These are phyloP conservation scores for Zaprionus nigranus DNA, from an alignment of 1,140 invertebrate genomes.

Conservation along the genomic window DNA sequence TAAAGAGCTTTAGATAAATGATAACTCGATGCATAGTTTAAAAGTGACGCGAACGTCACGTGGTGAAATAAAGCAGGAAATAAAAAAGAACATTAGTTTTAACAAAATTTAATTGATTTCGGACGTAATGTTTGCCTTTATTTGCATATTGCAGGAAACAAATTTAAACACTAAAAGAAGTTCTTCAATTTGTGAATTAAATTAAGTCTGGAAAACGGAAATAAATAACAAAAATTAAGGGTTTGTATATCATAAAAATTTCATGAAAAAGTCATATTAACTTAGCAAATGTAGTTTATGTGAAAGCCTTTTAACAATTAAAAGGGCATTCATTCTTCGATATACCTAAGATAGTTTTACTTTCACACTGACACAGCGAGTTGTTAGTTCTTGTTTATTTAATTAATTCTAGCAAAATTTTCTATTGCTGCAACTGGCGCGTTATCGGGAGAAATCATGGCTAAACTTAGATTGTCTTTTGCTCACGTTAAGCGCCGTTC, in stretches of 20 bases:
- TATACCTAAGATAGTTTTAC: background rate
- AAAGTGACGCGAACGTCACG: too few relatives aligned
- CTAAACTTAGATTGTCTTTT: constrained; percentile 79
- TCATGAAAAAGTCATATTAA: background rate
- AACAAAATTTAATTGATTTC: too few relatives aligned
- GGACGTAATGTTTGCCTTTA: too few relatives aligned
- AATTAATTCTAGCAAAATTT: constrained; percentile 73
- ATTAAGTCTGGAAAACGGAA: too few relatives aligned
- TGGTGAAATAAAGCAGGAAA: too few relatives aligned
- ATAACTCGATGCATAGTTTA: too few relatives aligned
- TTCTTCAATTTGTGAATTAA: too few relatives aligned
- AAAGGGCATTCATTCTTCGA: background rate
- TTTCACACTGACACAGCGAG: background rate
- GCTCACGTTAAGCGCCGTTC: constrained; percentile 35
- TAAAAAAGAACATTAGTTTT: too few relatives aligned
- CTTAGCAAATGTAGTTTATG: background rate
- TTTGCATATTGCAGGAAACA: too few relatives aligned
- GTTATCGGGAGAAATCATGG: constrained; percentile 69
- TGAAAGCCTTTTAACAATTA: background rate
- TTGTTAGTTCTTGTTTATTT: constrained; percentile 51
- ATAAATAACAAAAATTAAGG: too few relatives aligned
- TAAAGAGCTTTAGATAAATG: too few relatives aligned
- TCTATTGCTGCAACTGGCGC: constrained; percentile 33
- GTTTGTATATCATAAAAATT: background rate
- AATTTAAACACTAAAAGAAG: too few relatives aligned